Percentiles rank a stretch among this genome's conserved stretches.
These are phyloP conservation scores for Leuciscus idus DNA, from an alignment of 2,113 vertebrate species.

Conservation along the genomic window DNA sequence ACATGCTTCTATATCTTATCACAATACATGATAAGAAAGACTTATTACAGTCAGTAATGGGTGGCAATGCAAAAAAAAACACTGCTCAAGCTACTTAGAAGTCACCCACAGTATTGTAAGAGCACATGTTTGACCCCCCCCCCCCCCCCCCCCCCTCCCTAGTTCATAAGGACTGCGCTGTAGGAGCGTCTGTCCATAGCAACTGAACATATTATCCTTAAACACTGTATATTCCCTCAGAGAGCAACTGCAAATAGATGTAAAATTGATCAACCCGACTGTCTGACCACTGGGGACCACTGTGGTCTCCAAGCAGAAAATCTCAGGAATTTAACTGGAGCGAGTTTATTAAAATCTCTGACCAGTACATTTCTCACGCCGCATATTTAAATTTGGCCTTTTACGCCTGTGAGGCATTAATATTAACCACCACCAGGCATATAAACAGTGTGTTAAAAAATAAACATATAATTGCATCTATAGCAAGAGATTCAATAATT, in stretches of 20 bases:
- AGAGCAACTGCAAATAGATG: conserved; percentile 42
- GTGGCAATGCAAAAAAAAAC: background rate
- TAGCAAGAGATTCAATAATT: conserved; percentile 53
- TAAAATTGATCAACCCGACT: conserved; percentile 30
- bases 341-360: background rate
- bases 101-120: background rate
- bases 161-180: background rate
- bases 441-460: conserved; percentile 39
- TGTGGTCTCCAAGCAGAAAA: conserved; percentile 14
- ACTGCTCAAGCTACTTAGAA: background rate
- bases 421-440: conserved; percentile 20
- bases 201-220: conserved; percentile 37
- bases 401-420: conserved; percentile 11
- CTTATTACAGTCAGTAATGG: background rate
- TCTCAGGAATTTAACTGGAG: conserved; percentile 28
- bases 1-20: background rate
- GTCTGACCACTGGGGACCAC: conserved; percentile 20
- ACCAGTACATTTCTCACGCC: background rate
- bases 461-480: conserved; percentile 37
- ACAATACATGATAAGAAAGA: background rate
- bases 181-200: conserved; percentile 4
- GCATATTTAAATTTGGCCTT: conserved; percentile 12
- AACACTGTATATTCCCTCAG: conserved; percentile 14
- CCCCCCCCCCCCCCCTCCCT: background rate
- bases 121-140: conserved; percentile 11